Evolutionary conservation across 2,888 invertebrate genomes (phyloP).

Genomic region (Chaetogeoica ovagalla): DNA sequence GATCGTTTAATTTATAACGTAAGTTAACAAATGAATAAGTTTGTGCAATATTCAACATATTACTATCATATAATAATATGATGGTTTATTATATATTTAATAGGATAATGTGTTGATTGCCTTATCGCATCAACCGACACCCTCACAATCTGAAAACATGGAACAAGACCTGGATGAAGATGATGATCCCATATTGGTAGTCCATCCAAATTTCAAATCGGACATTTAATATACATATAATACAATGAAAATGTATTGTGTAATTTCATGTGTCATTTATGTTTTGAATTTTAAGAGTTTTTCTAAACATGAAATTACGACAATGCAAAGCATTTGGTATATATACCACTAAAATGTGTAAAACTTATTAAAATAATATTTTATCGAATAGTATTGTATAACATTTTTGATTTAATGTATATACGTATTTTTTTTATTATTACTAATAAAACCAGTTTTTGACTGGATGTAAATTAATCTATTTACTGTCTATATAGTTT

Average conservation of each 20-base stretch:
- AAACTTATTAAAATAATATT: background rate
- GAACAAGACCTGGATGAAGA: conserved; percentile 64
- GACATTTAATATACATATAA: conserved; percentile 11
- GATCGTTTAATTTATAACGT: conserved; percentile 85
- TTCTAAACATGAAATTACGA: background rate
- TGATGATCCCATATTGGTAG: conserved; percentile 84
- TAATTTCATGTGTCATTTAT: background rate
- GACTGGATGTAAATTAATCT: background rate
- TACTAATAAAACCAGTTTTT: background rate
- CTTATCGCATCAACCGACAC: conserved; percentile 62
- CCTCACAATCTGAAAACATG: conserved; percentile 62
- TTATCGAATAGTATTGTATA: background rate
- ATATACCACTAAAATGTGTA: background rate
- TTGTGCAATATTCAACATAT: background rate
- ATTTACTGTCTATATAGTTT: no score
- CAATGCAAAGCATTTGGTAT: background rate
- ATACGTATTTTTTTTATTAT: background rate
- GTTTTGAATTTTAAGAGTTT: background rate
- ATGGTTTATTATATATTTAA: conserved; percentile 15
- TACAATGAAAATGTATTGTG: background rate
- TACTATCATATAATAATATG: background rate
- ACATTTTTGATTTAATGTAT: background rate
- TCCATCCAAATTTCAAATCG: conserved; percentile 94
- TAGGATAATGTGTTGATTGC: conserved; percentile 64
- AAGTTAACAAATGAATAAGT: conserved; percentile 59